Conservation (phyloP, 2,113 vertebrate genomes). For the Hippocampus guttulatus region DNA sequence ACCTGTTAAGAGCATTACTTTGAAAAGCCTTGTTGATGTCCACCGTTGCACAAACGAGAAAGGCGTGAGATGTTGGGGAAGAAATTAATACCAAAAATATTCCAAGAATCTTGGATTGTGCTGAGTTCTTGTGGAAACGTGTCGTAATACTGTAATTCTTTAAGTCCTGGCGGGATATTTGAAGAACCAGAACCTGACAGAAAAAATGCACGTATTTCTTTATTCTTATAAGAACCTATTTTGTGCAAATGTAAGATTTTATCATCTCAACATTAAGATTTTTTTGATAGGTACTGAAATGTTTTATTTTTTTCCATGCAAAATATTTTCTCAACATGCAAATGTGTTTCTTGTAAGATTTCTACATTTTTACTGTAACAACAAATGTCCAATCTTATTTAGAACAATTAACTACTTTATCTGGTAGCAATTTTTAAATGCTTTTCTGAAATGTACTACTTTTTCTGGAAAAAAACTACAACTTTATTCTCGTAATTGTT, state of each 20-base stretch:
- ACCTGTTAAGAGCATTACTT: conserved; percentile 80
- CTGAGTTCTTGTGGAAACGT: neutral
- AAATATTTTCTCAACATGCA: too few relatives aligned
- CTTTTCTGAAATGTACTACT: too few relatives aligned
- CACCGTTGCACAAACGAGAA: conserved; percentile 58
- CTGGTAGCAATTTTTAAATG: too few relatives aligned
- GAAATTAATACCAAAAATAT: conserved; percentile 71
- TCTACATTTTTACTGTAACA: too few relatives aligned
- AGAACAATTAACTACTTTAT: too few relatives aligned
- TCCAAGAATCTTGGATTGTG: conserved; percentile 48
- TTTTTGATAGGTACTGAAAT: too few relatives aligned
- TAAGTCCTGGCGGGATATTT: neutral
- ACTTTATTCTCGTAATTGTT: too few relatives aligned
- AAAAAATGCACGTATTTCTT: neutral
- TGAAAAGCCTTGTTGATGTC: conserved; percentile 71
- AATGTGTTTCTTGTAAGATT: too few relatives aligned
- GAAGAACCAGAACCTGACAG: neutral
- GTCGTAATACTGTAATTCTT: neutral
- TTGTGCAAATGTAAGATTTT: neutral
- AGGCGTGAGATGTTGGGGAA: conserved; percentile 52
- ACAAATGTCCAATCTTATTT: too few relatives aligned
- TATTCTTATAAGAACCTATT: neutral
- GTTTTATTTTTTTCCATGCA: too few relatives aligned
- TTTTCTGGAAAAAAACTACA: too few relatives aligned
- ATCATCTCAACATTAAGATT: too few relatives aligned